Conservation (phyloP, 2,797 vertebrate genomes). For the Xiphorhynchus erythropygius region DNA sequence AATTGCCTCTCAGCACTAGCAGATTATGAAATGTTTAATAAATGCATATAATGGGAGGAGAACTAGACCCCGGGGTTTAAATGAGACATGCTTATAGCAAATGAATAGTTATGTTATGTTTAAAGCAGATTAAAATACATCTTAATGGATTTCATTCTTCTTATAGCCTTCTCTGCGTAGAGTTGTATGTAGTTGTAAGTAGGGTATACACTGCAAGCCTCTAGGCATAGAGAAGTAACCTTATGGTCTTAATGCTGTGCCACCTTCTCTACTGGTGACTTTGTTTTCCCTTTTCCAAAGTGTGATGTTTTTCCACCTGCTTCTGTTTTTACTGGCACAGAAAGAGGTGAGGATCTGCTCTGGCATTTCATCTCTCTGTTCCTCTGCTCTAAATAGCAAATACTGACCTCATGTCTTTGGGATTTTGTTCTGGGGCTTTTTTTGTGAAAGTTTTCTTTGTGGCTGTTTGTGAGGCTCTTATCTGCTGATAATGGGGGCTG, state of each 20-base stretch:
- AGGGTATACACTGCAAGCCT: not conserved
- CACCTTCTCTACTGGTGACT: not conserved
- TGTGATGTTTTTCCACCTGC: not conserved
- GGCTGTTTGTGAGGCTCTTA: not conserved
- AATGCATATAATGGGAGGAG: slow-evolving; percentile 41
- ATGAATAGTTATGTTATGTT: slow-evolving; percentile 24
- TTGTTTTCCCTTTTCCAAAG: not conserved
- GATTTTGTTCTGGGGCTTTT: no score
- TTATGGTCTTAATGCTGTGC: not conserved
- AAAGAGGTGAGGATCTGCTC: not conserved
- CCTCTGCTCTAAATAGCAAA: not conserved
- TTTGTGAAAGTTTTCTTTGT: not conserved
- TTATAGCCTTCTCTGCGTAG: not conserved
- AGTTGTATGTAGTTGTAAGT: not conserved
- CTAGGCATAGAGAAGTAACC: not conserved
- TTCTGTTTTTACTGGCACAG: not conserved
- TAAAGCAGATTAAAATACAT: slow-evolving; percentile 42
- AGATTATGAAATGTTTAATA: slow-evolving; percentile 56
- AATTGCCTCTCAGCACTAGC: slow-evolving; percentile 38
- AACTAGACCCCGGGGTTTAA: slow-evolving; percentile 42
- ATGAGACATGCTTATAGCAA: slow-evolving; percentile 14
- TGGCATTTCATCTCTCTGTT: not conserved
- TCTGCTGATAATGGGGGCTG: not conserved
- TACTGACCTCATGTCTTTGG: not conserved
- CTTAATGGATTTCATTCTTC: slow-evolving; percentile 21